Conservation (phyloP, 64 coral and sea anemone genomes). For the Porites australiensis region DNA sequence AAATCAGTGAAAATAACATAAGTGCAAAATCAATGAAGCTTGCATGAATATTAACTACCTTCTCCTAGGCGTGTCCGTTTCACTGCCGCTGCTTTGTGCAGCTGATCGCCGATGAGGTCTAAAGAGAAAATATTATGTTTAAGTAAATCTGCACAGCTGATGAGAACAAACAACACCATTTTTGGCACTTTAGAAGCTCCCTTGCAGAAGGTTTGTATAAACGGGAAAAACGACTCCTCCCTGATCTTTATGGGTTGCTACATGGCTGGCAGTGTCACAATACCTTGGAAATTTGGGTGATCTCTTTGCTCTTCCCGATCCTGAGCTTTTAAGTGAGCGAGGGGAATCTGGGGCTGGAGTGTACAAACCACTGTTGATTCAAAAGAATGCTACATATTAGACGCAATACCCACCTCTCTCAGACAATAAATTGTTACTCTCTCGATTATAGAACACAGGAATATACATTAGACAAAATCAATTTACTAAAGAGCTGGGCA, state of each 20-base stretch:
- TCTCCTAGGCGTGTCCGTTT: slow-evolving; percentile 89
- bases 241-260: background rate
- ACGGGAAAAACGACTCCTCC: too few species aligned
- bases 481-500: too few species aligned
- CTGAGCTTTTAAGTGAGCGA: slow-evolving; percentile 63
- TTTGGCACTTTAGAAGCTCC: too few species aligned
- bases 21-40: too few species aligned
- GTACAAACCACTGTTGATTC: slow-evolving; percentile 77
- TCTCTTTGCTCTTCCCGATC: slow-evolving; percentile 62
- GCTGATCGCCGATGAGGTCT: slow-evolving; percentile 85
- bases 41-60: slow-evolving; percentile 40
- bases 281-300: slow-evolving; percentile 93
- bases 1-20: too few species aligned
- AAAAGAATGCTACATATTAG: background rate
- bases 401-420: too few species aligned
- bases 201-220: too few species aligned
- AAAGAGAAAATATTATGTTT: background rate
- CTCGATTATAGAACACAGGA: background rate
- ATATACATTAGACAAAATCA: background rate
- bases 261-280: background rate
- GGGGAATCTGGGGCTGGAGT: slow-evolving; percentile 83
- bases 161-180: too few species aligned
- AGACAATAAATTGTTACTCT: too few species aligned
- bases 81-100: slow-evolving; percentile 90
- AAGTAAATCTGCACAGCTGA: too few species aligned